A percentile compares a stretch with the other conserved stretches of the same genome.
phyloP scores from a whole-genome alignment of 1,140 invertebrate genomes.

The Neodiprion virginianus region DNA sequence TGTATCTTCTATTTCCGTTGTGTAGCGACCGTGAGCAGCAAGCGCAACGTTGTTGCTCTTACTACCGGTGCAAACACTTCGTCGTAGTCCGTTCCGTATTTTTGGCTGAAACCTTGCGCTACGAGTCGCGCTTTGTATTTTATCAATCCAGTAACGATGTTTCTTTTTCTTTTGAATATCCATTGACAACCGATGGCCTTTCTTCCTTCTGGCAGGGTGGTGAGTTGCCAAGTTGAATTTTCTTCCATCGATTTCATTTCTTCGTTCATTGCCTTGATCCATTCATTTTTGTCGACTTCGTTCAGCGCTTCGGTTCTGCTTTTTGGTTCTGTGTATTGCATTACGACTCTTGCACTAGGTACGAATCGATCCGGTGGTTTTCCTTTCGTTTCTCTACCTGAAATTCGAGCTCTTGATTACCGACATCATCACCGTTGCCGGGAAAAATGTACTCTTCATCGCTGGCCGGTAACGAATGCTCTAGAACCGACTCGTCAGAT shows the following conservation, averaged over 20 bases:
- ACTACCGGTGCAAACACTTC: slow-evolving; percentile 36
- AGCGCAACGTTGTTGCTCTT: slow-evolving; percentile 17
- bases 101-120: slow-evolving; percentile 29
- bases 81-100: slow-evolving; percentile 38
- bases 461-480: not conserved
- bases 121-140: slow-evolving; percentile 25
- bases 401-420: not conserved
- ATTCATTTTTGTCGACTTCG: not conserved
- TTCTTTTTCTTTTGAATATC: slow-evolving; percentile 27
- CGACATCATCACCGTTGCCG: no score
- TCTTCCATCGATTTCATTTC: not conserved
- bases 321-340: not conserved
- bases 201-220: not conserved
- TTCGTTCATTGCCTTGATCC: not conserved
- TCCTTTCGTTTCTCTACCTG: not conserved
- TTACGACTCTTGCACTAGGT: not conserved
- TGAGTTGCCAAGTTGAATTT: not conserved
- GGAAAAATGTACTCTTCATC: not conserved
- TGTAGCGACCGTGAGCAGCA: slow-evolving; percentile 28
- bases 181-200: slow-evolving; percentile 14
- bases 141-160: slow-evolving; percentile 18
- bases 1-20: not conserved
- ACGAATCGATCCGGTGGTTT: not conserved
- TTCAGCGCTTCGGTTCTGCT: not conserved
- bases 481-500: not conserved